Evolutionary conservation across 1,140 invertebrate genomes (phyloP).

Genomic region (Pseudomyrmex pallidus): DNA sequence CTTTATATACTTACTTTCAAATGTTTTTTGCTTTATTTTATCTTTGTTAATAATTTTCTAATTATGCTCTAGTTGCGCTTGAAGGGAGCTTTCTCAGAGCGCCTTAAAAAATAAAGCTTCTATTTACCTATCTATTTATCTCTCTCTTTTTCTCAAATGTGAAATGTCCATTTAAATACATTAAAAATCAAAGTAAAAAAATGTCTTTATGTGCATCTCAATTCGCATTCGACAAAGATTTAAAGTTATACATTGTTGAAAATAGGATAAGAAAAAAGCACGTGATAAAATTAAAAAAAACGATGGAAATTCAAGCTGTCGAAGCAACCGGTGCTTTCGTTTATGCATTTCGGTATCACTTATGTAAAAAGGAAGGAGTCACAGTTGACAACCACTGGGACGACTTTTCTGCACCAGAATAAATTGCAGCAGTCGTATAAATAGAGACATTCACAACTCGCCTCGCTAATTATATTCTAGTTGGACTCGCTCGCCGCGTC

Average conservation of each 20-base stretch:
- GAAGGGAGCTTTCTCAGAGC: no score
- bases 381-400: constrained; percentile 29
- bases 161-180: no score
- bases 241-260: background rate
- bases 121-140: no score
- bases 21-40: no score
- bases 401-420: constrained; percentile 46
- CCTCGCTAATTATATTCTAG: constrained; percentile 67
- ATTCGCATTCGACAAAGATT: background rate
- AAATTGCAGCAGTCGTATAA: constrained; percentile 54
- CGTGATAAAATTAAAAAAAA: background rate
- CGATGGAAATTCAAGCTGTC: background rate
- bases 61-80: no score
- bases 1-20: no score
- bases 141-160: no score
- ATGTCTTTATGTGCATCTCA: background rate
- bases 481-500: constrained; percentile 11
- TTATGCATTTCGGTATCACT: background rate
- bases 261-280: background rate
- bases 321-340: constrained; percentile 12
- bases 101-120: no score
- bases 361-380: background rate
- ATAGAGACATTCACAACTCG: constrained; percentile 64
- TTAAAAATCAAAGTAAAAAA: no score
- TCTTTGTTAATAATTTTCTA: no score